These are phyloP conservation scores for Mactromeris polynyma DNA, from an alignment of 2,888 invertebrate species.

Conservation along the genomic window DNA sequence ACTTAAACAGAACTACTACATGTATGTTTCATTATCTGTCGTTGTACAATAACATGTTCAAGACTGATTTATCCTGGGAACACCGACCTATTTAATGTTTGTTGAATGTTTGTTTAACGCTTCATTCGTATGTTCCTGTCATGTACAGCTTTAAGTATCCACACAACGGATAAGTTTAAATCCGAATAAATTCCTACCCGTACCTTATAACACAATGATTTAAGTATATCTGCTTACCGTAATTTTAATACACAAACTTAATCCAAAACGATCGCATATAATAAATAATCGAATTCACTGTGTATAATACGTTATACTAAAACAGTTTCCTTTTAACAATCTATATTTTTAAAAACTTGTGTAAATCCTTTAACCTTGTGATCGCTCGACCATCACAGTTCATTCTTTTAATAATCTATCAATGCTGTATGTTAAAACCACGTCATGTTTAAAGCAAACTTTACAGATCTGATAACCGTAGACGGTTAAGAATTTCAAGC, in stretches of 20 bases:
- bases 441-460: not conserved
- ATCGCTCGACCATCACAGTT: not conserved
- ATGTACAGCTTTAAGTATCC: conserved; percentile 28
- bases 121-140: conserved; percentile 9
- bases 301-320: not conserved
- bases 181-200: not conserved
- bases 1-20: not conserved
- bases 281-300: not conserved
- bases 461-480: not conserved
- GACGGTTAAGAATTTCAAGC: not conserved
- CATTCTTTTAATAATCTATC: not conserved
- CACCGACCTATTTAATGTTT: conserved; percentile 35
- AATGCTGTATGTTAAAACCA: not conserved
- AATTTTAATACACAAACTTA: conserved; percentile 12
- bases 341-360: not conserved
- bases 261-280: not conserved
- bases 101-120: conserved; percentile 27
- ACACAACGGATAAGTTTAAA: conserved; percentile 27
- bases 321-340: not conserved
- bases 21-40: not conserved
- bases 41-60: not conserved
- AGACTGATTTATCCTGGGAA: conserved; percentile 2
- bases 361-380: conserved; percentile 1
- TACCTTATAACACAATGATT: not conserved
- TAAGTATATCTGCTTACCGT: not conserved